phyloP scores from a whole-genome alignment of 1,140 invertebrate species.

The Dreissena rostriformis region DNA sequence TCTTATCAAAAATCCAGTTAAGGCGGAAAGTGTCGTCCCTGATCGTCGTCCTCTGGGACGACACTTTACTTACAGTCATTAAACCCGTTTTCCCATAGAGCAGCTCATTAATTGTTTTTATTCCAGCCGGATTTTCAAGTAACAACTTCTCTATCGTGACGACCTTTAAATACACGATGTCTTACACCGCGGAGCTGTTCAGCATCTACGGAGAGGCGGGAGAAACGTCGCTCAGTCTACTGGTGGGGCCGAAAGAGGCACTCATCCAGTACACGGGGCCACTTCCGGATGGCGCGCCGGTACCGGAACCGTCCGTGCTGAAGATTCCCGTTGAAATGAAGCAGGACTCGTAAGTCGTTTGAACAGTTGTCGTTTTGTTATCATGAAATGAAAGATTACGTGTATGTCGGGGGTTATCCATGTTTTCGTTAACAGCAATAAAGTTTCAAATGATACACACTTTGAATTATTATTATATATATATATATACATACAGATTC shows the following conservation, averaged over 20 bases:
- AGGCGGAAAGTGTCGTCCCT: too few relatives aligned
- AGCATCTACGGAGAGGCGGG: slow-evolving; percentile 16
- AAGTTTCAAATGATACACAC: too few relatives aligned
- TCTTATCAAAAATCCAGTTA: too few relatives aligned
- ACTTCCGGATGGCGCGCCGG: neutral
- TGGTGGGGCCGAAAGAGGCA: slow-evolving; percentile 11
- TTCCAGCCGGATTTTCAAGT: slow-evolving; percentile 28
- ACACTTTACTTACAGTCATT: too few relatives aligned
- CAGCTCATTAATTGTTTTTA: neutral
- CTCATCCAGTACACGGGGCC: neutral
- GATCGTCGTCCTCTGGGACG: too few relatives aligned
- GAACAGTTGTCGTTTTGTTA: neutral
- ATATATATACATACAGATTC: too few relatives aligned
- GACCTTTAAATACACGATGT: slow-evolving; percentile 15
- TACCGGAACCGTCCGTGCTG: neutral
- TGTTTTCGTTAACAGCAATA: neutral
- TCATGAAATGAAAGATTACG: neutral
- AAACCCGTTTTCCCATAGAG: too few relatives aligned
- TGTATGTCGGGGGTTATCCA: neutral
- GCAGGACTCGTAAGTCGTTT: neutral
- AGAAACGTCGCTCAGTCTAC: slow-evolving; percentile 6
- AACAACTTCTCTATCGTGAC: slow-evolving; percentile 37
- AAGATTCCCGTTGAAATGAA: neutral
- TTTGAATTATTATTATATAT: too few relatives aligned
- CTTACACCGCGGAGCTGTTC: slow-evolving; percentile 4